These are phyloP conservation scores for Drosophila infuscata DNA, from an alignment of 2,888 invertebrate genomes.

Conservation along the genomic window DNA sequence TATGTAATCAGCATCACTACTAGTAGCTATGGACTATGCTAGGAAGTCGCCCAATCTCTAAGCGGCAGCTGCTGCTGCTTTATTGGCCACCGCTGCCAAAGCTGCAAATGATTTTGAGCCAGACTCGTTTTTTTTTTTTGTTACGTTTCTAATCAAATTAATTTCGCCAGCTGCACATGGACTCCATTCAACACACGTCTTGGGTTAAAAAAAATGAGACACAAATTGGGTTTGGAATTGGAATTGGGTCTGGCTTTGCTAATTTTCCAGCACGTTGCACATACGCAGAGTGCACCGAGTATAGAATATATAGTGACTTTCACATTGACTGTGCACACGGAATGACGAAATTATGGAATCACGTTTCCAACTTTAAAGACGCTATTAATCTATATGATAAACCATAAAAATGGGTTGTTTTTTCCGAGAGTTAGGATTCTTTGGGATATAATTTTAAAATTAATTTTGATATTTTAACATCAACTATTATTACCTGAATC, in stretches of 20 bases:
- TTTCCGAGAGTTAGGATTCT: background rate
- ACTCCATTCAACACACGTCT: slow-evolving; percentile 45
- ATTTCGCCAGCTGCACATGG: slow-evolving; percentile 67
- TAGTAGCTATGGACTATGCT: slow-evolving; percentile 42
- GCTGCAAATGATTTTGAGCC: slow-evolving; percentile 59
- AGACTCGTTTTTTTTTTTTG: slow-evolving; percentile 37
- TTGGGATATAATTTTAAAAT: background rate
- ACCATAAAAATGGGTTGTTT: too few species aligned
- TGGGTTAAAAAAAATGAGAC: slow-evolving; percentile 40
- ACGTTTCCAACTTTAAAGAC: background rate
- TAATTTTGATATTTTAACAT: background rate
- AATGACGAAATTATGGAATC: background rate
- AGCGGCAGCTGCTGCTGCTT: slow-evolving; percentile 33
- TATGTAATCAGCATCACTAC: slow-evolving; percentile 68
- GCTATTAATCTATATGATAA: too few species aligned
- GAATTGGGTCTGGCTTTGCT: slow-evolving; percentile 35
- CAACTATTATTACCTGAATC: background rate
- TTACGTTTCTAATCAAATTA: slow-evolving; percentile 70
- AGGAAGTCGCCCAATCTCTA: slow-evolving; percentile 64
- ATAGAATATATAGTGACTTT: slow-evolving; percentile 76
- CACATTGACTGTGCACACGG: slow-evolving; percentile 77
- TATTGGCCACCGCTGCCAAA: slow-evolving; percentile 35
- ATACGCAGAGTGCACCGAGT: slow-evolving; percentile 64
- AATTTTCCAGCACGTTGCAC: slow-evolving; percentile 56
- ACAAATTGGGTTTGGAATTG: slow-evolving; percentile 35